Conservation (phyloP, 2,888 invertebrate genomes). For the Catonia carolina region DNA sequence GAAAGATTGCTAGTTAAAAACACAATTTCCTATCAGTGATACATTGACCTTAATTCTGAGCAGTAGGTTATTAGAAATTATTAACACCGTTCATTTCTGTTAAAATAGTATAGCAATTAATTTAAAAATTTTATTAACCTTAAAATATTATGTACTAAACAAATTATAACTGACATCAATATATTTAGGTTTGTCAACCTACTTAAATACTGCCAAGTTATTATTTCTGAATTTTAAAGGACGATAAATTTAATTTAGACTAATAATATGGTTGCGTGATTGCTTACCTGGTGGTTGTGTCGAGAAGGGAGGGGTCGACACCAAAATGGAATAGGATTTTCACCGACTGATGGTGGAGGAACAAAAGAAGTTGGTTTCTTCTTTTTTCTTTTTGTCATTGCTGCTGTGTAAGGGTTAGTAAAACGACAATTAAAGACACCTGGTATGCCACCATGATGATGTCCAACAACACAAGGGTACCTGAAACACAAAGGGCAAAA, state of each 20-base stretch:
- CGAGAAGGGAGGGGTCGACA: constrained; percentile 57
- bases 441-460: constrained; percentile 50
- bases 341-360: constrained; percentile 55
- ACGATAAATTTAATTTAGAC: too few species aligned
- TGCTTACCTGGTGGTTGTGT: constrained; percentile 43
- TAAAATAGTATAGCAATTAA: too few species aligned
- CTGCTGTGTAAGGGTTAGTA: constrained; percentile 54
- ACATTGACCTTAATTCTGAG: too few species aligned
- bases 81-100: too few species aligned
- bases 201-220: too few species aligned
- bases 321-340: constrained; percentile 59
- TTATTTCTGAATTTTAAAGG: too few species aligned
- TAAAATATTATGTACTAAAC: not conserved
- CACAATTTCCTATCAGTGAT: too few species aligned
- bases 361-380: constrained; percentile 87
- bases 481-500: constrained; percentile 26
- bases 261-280: not conserved
- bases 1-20: too few species aligned
- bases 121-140: too few species aligned
- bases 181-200: too few species aligned
- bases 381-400: constrained; percentile 66
- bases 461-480: constrained; percentile 28
- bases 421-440: constrained; percentile 89
- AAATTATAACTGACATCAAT: not conserved
- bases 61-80: too few species aligned